Percentiles rank a stretch among this genome's conserved stretches.
These are phyloP conservation scores for Eupithecia subumbrata DNA, from an alignment of 2,888 invertebrate species.

Conservation along the genomic window DNA sequence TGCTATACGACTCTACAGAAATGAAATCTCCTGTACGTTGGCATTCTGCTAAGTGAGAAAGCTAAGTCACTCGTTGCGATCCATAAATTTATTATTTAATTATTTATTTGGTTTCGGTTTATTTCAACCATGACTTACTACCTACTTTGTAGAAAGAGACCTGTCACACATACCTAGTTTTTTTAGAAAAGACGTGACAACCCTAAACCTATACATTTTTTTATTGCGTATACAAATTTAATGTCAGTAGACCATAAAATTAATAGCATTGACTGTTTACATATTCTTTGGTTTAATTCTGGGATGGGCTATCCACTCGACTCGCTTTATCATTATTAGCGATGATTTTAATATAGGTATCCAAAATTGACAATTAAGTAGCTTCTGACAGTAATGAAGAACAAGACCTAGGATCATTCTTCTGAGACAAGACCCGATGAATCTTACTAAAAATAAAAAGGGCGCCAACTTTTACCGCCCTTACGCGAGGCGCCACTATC, in stretches of 20 bases:
- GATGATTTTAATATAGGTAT: background rate
- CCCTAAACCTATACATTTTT: conserved; percentile 25
- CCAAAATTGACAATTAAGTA: background rate
- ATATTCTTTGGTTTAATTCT: conserved; percentile 8
- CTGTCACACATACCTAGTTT: background rate
- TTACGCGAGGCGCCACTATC: background rate
- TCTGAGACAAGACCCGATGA: background rate
- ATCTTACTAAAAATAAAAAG: background rate
- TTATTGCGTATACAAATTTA: conserved; percentile 30
- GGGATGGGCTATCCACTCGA: background rate
- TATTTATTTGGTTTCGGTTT: background rate
- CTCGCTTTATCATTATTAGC: background rate
- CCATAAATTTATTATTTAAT: no score
- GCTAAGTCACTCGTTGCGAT: no score
- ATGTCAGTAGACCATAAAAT: conserved; percentile 35
- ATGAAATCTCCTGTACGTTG: no score
- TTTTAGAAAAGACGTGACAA: conserved; percentile 9
- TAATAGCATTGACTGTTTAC: conserved; percentile 20
- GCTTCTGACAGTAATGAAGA: background rate
- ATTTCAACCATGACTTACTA: background rate
- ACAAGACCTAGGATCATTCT: background rate
- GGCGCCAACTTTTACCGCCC: conserved; percentile 1
- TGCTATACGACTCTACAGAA: background rate
- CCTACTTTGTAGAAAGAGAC: background rate
- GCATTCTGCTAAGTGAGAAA: background rate